These are phyloP conservation scores for Melanotaenia nigrans DNA, from an alignment of 2,797 vertebrate genomes.

Conservation along the genomic window DNA sequence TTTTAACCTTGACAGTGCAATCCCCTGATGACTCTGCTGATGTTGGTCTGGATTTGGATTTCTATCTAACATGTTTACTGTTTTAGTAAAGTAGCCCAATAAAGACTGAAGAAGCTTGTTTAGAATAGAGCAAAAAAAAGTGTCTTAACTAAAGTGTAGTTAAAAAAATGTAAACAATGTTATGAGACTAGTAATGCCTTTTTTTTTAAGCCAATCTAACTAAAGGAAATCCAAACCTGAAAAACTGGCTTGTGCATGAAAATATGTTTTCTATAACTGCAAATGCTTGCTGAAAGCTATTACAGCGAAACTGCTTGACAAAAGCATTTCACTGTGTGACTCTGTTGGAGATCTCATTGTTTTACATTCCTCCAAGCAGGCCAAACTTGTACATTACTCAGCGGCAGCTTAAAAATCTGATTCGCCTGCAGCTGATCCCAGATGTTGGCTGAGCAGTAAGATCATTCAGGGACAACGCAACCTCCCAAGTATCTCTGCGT, in stretches of 20 bases:
- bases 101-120: background rate
- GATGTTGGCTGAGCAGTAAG: slow-evolving; percentile 59
- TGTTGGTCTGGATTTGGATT: background rate
- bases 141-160: background rate
- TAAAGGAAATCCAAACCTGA: slow-evolving; percentile 17
- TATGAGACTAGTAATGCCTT: background rate
- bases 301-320: slow-evolving; percentile 29
- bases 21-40: background rate
- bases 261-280: slow-evolving; percentile 35
- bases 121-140: background rate
- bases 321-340: slow-evolving; percentile 41
- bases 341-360: slow-evolving; percentile 58
- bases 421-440: slow-evolving; percentile 70
- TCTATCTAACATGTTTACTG: background rate
- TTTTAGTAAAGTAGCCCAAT: background rate
- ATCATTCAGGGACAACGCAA: slow-evolving; percentile 33
- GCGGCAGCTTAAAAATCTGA: slow-evolving; percentile 55
- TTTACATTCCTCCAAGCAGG: slow-evolving; percentile 58
- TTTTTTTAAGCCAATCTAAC: slow-evolving; percentile 5
- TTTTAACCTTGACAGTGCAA: background rate
- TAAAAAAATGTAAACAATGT: slow-evolving; percentile 16
- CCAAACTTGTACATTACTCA: slow-evolving; percentile 54
- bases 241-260: slow-evolving; percentile 32
- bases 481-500: slow-evolving; percentile 33
- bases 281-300: slow-evolving; percentile 40